Conservation (phyloP, 53 echinoderm and acorn worm genomes). For the Crossaster papposus region DNA sequence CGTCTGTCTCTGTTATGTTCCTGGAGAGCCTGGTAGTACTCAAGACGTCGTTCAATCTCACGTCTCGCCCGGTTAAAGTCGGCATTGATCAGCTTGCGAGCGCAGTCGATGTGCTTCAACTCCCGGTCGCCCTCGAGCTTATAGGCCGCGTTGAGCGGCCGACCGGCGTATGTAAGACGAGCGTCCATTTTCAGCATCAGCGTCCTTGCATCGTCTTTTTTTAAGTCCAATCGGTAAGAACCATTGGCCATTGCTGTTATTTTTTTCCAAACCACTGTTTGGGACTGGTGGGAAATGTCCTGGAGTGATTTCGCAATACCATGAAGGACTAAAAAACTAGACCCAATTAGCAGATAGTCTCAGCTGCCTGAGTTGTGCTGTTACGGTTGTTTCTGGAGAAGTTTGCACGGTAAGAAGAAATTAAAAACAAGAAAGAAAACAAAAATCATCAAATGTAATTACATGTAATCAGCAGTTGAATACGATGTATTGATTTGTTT, state of each 20-base stretch:
- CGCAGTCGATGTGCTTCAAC: conserved; percentile 80
- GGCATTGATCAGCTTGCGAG: conserved; percentile 73
- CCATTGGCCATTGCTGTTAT: conserved; percentile 40
- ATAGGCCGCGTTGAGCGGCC: conserved; percentile 77
- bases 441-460: too few species aligned
- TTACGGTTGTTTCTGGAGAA: too few species aligned
- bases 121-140: conserved; percentile 82
- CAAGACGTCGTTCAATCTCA: conserved; percentile 73
- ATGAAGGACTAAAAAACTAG: too few species aligned
- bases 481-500: too few species aligned
- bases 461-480: too few species aligned
- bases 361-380: too few species aligned
- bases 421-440: too few species aligned
- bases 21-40: conserved; percentile 75
- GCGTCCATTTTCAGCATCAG: conserved; percentile 91
- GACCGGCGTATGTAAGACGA: conserved; percentile 82
- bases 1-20: conserved; percentile 70
- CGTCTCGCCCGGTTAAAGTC: conserved; percentile 73
- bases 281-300: too few species aligned
- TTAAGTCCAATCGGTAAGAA: conserved; percentile 81
- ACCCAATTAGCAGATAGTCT: too few species aligned
- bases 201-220: conserved; percentile 87
- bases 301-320: too few species aligned
- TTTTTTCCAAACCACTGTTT: too few species aligned
- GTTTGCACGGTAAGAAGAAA: too few species aligned